phyloP scores from a whole-genome alignment of 2,888 invertebrate genomes.

The Rhogogaster chlorosoma region DNA sequence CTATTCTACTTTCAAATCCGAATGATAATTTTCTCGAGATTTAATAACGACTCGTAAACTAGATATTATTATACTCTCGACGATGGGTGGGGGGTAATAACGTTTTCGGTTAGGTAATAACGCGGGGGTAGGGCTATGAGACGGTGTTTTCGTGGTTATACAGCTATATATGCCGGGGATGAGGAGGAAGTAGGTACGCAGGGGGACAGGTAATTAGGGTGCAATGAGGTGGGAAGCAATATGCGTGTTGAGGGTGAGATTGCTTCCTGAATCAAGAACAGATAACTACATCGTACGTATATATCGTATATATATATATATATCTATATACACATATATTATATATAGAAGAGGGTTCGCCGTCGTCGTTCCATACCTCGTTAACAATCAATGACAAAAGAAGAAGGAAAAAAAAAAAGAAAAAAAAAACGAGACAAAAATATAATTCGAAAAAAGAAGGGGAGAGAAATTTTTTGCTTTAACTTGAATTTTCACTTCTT shows the following conservation, averaged over 20 bases:
- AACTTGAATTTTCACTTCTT: neutral
- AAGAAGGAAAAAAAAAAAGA: too few species aligned
- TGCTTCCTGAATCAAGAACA: constrained; percentile 59
- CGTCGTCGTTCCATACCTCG: neutral
- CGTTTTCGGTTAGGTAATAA: constrained; percentile 55
- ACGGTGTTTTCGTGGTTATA: neutral
- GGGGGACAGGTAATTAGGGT: constrained; percentile 67
- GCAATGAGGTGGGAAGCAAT: constrained; percentile 64
- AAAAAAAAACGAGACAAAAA: too few species aligned
- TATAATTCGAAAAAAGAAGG: too few species aligned
- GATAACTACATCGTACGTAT: neutral
- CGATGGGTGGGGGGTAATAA: constrained; percentile 57
- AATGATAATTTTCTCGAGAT: neutral
- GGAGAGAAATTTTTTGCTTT: too few species aligned
- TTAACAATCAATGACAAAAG: too few species aligned
- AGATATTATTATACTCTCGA: neutral
- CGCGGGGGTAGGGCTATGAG: constrained; percentile 45
- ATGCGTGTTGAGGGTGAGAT: constrained; percentile 59
- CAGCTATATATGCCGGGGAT: constrained; percentile 53
- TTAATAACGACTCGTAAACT: neutral
- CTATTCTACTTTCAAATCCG: too few species aligned
- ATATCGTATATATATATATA: neutral
- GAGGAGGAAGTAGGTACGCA: constrained; percentile 44
- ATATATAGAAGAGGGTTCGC: neutral
- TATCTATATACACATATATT: too few species aligned